These are phyloP conservation scores for Orchestia grillus DNA, from an alignment of 1,140 invertebrate species.

Conservation along the genomic window DNA sequence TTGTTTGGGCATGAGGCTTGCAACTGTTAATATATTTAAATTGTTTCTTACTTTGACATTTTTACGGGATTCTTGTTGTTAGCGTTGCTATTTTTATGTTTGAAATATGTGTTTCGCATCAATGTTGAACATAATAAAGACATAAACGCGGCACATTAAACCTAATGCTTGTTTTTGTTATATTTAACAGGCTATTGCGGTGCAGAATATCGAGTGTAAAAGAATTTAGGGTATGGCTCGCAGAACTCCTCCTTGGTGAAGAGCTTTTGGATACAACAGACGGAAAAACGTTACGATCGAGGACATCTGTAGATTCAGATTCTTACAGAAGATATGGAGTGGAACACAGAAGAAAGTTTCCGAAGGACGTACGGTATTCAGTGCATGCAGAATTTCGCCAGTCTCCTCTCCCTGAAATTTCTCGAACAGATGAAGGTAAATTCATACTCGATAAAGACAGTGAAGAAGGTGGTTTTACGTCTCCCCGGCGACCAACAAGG, in stretches of 20 bases:
- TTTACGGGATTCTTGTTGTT: neutral
- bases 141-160: neutral
- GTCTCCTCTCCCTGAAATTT: slow-evolving; percentile 76
- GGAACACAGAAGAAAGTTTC: slow-evolving; percentile 65
- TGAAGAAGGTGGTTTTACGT: slow-evolving; percentile 84
- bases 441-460: slow-evolving; percentile 82
- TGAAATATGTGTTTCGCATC: neutral
- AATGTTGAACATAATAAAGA: neutral
- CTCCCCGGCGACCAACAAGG: slow-evolving; percentile 63
- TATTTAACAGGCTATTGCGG: slow-evolving; percentile 83
- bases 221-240: slow-evolving; percentile 64
- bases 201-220: slow-evolving; percentile 93
- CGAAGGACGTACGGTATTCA: slow-evolving; percentile 67
- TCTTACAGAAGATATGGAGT: slow-evolving; percentile 62
- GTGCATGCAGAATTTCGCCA: slow-evolving; percentile 70
- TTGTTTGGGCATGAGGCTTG: neutral
- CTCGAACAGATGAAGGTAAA: slow-evolving; percentile 80
- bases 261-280: slow-evolving; percentile 65
- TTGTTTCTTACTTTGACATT: neutral
- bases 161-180: neutral
- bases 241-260: slow-evolving; percentile 70
- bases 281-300: neutral
- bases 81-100: neutral
- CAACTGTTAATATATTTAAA: neutral
- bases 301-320: neutral